Evolutionary conservation across 2,113 vertebrate genomes (phyloP).

Genomic region (Oncorhynchus mykiss): DNA sequence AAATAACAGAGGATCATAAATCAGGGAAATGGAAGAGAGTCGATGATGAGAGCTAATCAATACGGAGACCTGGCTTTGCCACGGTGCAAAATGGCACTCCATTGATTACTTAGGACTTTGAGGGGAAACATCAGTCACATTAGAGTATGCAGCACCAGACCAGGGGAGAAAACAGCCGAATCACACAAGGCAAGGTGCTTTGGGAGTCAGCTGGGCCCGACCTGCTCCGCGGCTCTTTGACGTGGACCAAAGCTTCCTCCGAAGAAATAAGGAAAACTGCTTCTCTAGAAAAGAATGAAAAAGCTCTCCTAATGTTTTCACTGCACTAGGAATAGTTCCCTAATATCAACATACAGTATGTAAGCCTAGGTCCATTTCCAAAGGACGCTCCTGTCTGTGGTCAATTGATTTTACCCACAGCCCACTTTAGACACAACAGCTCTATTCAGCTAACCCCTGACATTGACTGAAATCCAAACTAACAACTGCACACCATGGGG

Average conservation of each 20-base stretch:
- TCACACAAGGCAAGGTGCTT: not conserved
- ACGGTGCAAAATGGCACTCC: conserved; percentile 72
- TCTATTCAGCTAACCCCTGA: not conserved
- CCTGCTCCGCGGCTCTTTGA: not conserved
- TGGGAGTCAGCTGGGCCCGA: not conserved
- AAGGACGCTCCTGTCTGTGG: not conserved
- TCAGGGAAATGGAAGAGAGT: conserved; percentile 72
- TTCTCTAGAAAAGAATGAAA: too few relatives aligned
- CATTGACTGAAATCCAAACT: not conserved
- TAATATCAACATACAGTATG: not conserved
- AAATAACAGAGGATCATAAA: conserved; percentile 75
- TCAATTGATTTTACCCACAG: not conserved
- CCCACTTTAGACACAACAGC: not conserved
- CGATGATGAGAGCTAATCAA: conserved; percentile 78
- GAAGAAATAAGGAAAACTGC: not conserved
- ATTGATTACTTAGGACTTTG: conserved; percentile 66
- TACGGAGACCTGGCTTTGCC: conserved; percentile 72
- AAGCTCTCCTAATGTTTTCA: too few relatives aligned
- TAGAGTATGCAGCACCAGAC: conserved; percentile 5
- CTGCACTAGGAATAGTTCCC: not conserved
- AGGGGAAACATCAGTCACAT: conserved; percentile 33
- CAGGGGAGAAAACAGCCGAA: not conserved
- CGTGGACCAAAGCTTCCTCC: not conserved
- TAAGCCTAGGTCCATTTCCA: not conserved
- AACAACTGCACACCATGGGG: not conserved